Evolutionary conservation across 2,113 vertebrate genomes (phyloP), one percentile per base, ranked within the genome.

Genomic region (Crotalus viridis): DNA sequence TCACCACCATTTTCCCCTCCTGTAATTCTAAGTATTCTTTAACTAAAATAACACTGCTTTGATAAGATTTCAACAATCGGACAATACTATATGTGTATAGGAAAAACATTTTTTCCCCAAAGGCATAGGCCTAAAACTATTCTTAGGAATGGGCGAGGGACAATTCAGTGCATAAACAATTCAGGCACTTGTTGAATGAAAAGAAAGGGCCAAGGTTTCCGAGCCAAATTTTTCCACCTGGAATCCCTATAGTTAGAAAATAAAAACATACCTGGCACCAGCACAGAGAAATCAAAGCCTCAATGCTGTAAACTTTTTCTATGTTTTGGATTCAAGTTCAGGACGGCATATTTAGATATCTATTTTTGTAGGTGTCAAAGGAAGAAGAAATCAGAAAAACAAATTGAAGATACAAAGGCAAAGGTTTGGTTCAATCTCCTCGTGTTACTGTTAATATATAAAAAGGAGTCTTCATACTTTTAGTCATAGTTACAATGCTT

Each of bases 11-110:
- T 89, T 92, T 61, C 90, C 17, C 19, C 90, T 91, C 69, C 21
- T 55, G 57, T 52, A 87, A 3, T 87, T 85, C 59, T 91, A 61
- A 91, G 52, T 85, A 48, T 91, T 85, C 88, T 39, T 48, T 91
- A 91, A 93, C 90, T 5, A 91, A 93, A 93, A 93, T 91, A 93
- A 89, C 69, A 89, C 86, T 54, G 88, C 59, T 89, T 91, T 91
- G 93, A 91, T 93, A 91, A 52, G 89, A 69, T 93, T 86, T 91
- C 90, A 93, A 91, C 93, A 93, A 89, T 46, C 2, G 19, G 55
- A 85, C 87, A 91, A 91, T 86, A 85, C 87, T 89, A 89, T 86
- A 54, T 55, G 69, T 61, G 69, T 61, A 54, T 52, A 91, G 93
- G 74, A 46, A 54, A 64, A 61, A 28, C 26, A 0, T 8, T 51